Percentiles rank a stretch among this genome's conserved stretches.
Conservation (phyloP, 2,888 invertebrate species). For the Hermodice carunculata region DNA sequence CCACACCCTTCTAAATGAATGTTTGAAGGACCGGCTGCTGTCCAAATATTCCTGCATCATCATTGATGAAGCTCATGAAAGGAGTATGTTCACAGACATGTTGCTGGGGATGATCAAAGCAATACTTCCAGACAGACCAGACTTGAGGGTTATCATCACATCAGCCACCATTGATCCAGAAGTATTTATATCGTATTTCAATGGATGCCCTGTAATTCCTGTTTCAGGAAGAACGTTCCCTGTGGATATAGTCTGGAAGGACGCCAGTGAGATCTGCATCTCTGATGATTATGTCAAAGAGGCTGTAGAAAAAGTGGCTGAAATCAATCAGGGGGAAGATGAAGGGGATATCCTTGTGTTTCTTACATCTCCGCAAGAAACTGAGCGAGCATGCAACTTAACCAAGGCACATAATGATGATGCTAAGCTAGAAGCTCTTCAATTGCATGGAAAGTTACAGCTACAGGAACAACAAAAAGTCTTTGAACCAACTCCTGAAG, state of each 20-base stretch:
- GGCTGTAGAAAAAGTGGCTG: conserved; percentile 55
- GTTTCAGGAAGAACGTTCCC: conserved; percentile 67
- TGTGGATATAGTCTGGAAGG: conserved; percentile 59
- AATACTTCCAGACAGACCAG: conserved; percentile 49
- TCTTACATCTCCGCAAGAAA: conserved; percentile 62
- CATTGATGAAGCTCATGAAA: conserved; percentile 69
- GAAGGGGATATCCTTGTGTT: conserved; percentile 70
- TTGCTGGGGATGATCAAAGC: conserved; percentile 66
- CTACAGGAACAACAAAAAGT: conserved; percentile 62
- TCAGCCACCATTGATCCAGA: conserved; percentile 68
- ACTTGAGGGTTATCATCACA: conserved; percentile 64
- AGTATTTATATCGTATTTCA: conserved; percentile 62
- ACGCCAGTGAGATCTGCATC: conserved; percentile 15
- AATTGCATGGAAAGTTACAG: conserved; percentile 60
- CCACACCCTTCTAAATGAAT: conserved; percentile 64
- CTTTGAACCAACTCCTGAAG: conserved; percentile 49
- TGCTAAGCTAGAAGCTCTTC: conserved; percentile 47
- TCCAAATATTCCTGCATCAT: conserved; percentile 55
- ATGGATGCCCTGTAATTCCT: conserved; percentile 51
- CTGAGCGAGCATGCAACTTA: conserved; percentile 54
- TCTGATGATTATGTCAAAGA: conserved; percentile 44
- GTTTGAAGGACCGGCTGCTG: conserved; percentile 53
- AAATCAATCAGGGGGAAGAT: conserved; percentile 51
- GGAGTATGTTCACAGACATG: conserved; percentile 68
- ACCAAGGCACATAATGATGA: conserved; percentile 3